These are phyloP conservation scores for Euura lappo DNA, from an alignment of 1,140 invertebrate species.

Conservation along the genomic window DNA sequence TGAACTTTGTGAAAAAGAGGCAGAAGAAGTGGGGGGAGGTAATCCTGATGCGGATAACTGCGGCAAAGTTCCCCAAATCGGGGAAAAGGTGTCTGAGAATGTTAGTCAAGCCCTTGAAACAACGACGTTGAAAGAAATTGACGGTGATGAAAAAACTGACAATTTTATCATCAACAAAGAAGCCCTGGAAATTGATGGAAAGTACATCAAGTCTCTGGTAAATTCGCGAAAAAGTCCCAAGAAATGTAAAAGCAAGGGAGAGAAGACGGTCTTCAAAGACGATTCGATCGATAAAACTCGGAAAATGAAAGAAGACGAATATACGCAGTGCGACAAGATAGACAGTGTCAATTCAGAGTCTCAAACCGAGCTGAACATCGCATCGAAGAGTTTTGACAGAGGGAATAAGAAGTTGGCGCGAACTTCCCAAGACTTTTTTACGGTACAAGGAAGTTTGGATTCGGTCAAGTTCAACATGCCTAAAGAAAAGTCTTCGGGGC, in stretches of 20 bases:
- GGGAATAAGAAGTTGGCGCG: background rate
- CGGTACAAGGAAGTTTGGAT: constrained; percentile 51
- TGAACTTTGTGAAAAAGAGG: background rate
- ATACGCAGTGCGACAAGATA: background rate
- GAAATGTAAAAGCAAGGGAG: constrained; percentile 27
- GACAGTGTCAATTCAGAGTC: background rate
- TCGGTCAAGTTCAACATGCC: constrained; percentile 44
- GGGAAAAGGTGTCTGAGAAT: background rate
- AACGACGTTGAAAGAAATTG: background rate
- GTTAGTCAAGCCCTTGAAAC: background rate
- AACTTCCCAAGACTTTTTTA: background rate
- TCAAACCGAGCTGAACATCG: background rate
- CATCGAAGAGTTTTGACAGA: too few relatives aligned
- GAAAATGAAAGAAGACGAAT: background rate
- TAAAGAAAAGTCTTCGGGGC: constrained; percentile 17
- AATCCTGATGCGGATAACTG: background rate
- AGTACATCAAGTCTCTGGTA: constrained; percentile 52
- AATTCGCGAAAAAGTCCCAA: constrained; percentile 51
- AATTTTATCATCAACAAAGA: background rate
- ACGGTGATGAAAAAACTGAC: background rate
- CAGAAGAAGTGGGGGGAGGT: background rate
- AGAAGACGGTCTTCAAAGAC: background rate
- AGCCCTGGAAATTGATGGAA: constrained; percentile 50
- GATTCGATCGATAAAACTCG: background rate
- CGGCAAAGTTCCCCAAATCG: too few relatives aligned